Percentiles rank a stretch among this genome's conserved stretches.
Conservation (phyloP, 1,140 invertebrate species). For the Aphis gossypii region DNA sequence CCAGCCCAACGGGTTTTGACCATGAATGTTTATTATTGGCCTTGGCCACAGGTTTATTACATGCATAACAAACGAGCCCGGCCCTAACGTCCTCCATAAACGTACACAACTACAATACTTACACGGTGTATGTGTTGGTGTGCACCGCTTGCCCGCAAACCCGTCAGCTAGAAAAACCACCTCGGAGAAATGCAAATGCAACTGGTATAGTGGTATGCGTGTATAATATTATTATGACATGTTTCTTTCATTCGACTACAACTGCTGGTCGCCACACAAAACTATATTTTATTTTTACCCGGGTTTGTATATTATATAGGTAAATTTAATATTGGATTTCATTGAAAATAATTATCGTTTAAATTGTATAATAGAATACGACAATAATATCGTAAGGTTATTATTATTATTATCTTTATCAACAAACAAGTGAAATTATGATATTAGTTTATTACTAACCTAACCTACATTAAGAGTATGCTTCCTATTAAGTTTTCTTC, state of each 20-base stretch:
- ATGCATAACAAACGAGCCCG: conserved; percentile 47
- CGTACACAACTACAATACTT: background rate
- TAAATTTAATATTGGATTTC: background rate
- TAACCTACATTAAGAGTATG: no score
- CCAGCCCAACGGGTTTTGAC: conserved; percentile 42
- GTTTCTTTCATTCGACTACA: background rate
- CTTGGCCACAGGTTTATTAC: conserved; percentile 41
- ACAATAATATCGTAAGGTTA: background rate
- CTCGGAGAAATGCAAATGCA: background rate
- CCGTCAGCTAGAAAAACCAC: background rate
- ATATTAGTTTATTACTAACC: no score
- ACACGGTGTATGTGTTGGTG: background rate
- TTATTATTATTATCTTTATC: background rate
- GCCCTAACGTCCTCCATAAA: conserved; percentile 27
- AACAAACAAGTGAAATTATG: no score
- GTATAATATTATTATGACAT: background rate
- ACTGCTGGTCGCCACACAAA: background rate
- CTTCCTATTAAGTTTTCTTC: no score
- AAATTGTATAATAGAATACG: no score
- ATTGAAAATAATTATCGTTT: background rate
- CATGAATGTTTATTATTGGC: conserved; percentile 46
- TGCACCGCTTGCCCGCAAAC: background rate
- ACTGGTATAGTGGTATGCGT: background rate
- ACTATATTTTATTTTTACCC: background rate
- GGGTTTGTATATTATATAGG: background rate